A percentile compares a stretch with the other conserved stretches of the same genome.
These are phyloP conservation scores for Anas platyrhynchos DNA, from an alignment of 2,113 vertebrate genomes.

Conservation along the genomic window DNA sequence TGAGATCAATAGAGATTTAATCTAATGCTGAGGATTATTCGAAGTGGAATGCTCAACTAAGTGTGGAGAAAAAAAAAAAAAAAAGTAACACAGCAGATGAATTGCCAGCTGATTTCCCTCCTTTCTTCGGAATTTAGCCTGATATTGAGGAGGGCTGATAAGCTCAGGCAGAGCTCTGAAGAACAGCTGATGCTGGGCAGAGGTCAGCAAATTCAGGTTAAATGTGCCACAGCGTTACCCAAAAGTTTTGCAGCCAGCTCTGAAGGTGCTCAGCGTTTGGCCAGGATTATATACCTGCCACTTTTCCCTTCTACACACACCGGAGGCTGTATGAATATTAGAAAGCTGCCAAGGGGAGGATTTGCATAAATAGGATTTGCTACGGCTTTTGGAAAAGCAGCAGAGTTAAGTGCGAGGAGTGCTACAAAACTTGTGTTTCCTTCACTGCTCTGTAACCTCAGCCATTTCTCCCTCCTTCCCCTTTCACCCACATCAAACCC, in stretches of 20 bases:
- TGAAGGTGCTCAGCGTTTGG: background rate
- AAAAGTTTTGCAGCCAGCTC: background rate
- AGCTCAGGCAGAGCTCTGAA: background rate
- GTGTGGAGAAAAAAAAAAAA: slow-evolving; percentile 11
- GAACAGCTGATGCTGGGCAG: background rate
- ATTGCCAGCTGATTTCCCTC: slow-evolving; percentile 40
- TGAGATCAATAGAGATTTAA: slow-evolving; percentile 66
- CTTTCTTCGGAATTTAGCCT: slow-evolving; percentile 3
- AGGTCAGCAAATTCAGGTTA: background rate
- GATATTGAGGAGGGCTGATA: background rate
- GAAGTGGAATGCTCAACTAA: slow-evolving; percentile 46
- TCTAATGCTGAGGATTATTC: slow-evolving; percentile 50
- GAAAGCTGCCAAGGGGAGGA: background rate
- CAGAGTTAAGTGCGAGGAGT: background rate
- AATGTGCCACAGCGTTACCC: background rate
- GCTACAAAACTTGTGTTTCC: background rate
- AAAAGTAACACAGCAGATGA: background rate
- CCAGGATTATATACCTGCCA: background rate
- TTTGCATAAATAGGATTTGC: slow-evolving; percentile 27
- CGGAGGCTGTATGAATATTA: background rate
- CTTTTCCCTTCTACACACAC: background rate
- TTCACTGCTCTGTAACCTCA: background rate
- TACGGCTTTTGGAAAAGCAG: background rate
- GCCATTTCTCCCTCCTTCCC: background rate
- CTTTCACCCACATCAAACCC: background rate